Evolutionary conservation across 2,113 vertebrate species (phyloP).

Genomic region (Acanthochromis polyacanthus): DNA sequence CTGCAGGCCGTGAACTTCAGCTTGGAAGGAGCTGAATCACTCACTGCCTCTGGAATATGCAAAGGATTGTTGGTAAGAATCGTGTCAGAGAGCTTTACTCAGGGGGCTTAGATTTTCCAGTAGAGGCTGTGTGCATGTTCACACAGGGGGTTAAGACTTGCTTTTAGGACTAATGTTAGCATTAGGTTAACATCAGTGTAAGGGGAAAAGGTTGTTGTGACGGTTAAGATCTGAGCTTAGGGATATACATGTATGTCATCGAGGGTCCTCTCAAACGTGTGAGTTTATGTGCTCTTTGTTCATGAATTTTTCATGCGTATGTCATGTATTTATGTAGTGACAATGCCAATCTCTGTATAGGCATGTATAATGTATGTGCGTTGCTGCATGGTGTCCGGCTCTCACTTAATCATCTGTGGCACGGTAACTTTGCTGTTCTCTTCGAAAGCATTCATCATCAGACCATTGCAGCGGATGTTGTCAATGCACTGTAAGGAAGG

Average conservation of each 20-base stretch:
- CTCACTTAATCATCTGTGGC: conserved; percentile 99
- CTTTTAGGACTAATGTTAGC: background rate
- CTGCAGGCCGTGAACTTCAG: background rate
- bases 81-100: too few species aligned
- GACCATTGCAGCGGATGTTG: conserved; percentile 97
- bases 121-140: background rate
- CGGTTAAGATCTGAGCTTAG: background rate
- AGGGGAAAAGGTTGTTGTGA: background rate
- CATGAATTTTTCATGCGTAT: background rate
- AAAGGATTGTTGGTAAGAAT: background rate
- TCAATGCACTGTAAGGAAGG: conserved; percentile 91
- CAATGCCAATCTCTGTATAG: conserved; percentile 8
- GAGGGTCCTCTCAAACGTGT: background rate
- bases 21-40: background rate
- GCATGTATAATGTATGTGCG: conserved; percentile 30
- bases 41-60: background rate
- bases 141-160: background rate
- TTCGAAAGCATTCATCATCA: conserved; percentile 99
- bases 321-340: conserved; percentile 10
- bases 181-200: background rate
- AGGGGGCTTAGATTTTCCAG: too few species aligned
- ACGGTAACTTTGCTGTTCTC: conserved; percentile 97
- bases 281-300: background rate
- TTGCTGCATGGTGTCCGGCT: conserved; percentile 8
- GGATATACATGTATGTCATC: too few species aligned